phyloP scores from a whole-genome alignment of 2,888 invertebrate genomes.

The Gnatocerus cornutus region DNA sequence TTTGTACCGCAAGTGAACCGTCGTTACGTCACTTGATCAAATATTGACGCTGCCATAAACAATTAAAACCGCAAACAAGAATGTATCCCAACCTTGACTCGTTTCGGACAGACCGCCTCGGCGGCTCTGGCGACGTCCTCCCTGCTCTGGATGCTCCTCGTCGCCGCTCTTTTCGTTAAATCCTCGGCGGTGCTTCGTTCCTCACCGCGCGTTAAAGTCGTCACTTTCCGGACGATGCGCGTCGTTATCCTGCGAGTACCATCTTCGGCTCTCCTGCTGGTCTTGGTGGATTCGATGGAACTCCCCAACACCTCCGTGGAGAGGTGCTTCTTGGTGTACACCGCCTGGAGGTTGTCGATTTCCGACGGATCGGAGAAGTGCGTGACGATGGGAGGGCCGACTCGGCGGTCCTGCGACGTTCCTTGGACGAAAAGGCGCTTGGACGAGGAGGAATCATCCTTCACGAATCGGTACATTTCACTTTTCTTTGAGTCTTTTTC shows the following conservation, averaged over 20 bases:
- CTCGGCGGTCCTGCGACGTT: slow-evolving; percentile 69
- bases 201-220: slow-evolving; percentile 89
- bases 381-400: slow-evolving; percentile 68
- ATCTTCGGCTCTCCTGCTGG: slow-evolving; percentile 84
- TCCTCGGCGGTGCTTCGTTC: slow-evolving; percentile 84
- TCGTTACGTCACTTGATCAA: slow-evolving; percentile 33
- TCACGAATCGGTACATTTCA: slow-evolving; percentile 86
- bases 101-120: slow-evolving; percentile 78
- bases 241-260: slow-evolving; percentile 89
- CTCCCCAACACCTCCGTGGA: slow-evolving; percentile 90
- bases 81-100: slow-evolving; percentile 81
- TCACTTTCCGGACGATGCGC: slow-evolving; percentile 90
- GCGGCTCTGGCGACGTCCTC: slow-evolving; percentile 74
- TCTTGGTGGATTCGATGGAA: slow-evolving; percentile 88
- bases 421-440: slow-evolving; percentile 83
- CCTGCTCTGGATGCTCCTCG: slow-evolving; percentile 75
- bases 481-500: background rate
- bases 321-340: slow-evolving; percentile 86
- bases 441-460: slow-evolving; percentile 74
- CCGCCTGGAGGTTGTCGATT: slow-evolving; percentile 80
- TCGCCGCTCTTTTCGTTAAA: slow-evolving; percentile 75
- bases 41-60: slow-evolving; percentile 45
- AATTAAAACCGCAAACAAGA: slow-evolving; percentile 37
- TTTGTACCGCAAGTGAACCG: background rate
- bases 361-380: slow-evolving; percentile 61